These are phyloP conservation scores for Scatophagus argus DNA, from an alignment of 2,113 vertebrate genomes.

Conservation along the genomic window DNA sequence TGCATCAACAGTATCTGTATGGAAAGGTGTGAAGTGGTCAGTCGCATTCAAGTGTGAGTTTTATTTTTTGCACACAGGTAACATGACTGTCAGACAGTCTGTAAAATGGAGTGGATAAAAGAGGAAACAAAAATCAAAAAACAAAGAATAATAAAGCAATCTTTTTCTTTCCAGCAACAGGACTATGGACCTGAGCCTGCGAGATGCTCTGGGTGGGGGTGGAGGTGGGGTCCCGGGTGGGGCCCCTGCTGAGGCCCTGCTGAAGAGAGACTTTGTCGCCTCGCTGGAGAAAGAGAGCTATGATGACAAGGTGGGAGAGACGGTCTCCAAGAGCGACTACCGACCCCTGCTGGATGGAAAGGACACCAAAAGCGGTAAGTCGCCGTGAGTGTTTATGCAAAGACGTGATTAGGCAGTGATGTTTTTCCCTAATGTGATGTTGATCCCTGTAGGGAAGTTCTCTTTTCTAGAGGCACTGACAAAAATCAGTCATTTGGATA, in stretches of 20 bases:
- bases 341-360: slow-evolving; percentile 91
- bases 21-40: slow-evolving; percentile 5
- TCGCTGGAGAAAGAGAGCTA: slow-evolving; percentile 90
- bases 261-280: slow-evolving; percentile 93
- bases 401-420: neutral
- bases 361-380: slow-evolving; percentile 82
- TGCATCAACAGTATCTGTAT: neutral
- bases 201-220: slow-evolving; percentile 89
- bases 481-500: slow-evolving; percentile 1
- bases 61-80: neutral
- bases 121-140: neutral
- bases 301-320: slow-evolving; percentile 93
- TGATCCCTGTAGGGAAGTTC: neutral
- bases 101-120: neutral
- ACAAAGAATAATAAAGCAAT: neutral
- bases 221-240: slow-evolving; percentile 77
- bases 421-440: slow-evolving; percentile 22
- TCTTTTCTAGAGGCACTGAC: neutral
- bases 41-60: neutral
- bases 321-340: slow-evolving; percentile 91
- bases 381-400: neutral
- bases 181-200: slow-evolving; percentile 91
- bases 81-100: neutral
- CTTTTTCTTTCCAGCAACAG: slow-evolving; percentile 46
- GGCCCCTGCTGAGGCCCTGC: slow-evolving; percentile 83